phyloP scores from a whole-genome alignment of 2,888 invertebrate species.

The Ametastegia equiseti region DNA sequence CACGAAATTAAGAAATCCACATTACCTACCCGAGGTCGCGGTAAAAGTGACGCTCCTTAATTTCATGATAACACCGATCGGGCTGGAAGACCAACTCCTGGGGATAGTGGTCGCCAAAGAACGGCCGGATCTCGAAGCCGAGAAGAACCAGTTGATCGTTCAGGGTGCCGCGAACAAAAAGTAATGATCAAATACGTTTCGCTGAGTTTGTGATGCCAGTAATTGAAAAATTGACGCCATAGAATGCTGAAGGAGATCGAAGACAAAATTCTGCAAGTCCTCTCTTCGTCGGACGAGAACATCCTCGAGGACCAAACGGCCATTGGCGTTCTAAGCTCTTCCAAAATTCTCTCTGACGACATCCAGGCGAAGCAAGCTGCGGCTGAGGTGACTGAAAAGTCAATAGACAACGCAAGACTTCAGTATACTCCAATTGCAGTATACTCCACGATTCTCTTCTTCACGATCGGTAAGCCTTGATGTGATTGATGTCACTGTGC shows the following conservation, averaged over 20 bases:
- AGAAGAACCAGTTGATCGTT: slow-evolving; percentile 92
- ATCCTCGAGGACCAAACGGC: slow-evolving; percentile 96
- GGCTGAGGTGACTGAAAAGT: slow-evolving; percentile 92
- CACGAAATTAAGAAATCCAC: slow-evolving; percentile 95
- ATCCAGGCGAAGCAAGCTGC: slow-evolving; percentile 94
- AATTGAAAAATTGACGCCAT: slow-evolving; percentile 49
- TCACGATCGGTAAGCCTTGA: slow-evolving; percentile 85
- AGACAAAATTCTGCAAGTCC: slow-evolving; percentile 90
- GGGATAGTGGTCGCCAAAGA: slow-evolving; percentile 96
- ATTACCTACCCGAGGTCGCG: slow-evolving; percentile 95
- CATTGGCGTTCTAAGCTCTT: slow-evolving; percentile 90
- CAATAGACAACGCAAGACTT: slow-evolving; percentile 90
- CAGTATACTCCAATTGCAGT: slow-evolving; percentile 93
- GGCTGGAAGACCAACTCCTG: slow-evolving; percentile 92
- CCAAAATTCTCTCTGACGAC: slow-evolving; percentile 93
- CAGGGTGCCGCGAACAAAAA: slow-evolving; percentile 92
- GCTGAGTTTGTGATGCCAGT: not conserved
- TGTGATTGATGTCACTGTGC: not conserved
- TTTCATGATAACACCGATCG: slow-evolving; percentile 94
- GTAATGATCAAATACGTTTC: slow-evolving; percentile 61
- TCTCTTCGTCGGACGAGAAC: slow-evolving; percentile 86
- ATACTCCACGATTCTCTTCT: slow-evolving; percentile 94
- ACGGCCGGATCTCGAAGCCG: slow-evolving; percentile 93
- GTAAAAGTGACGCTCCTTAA: slow-evolving; percentile 95
- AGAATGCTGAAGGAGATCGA: slow-evolving; percentile 92